These are phyloP conservation scores for Papilio protenor DNA, from an alignment of 2,888 invertebrate species.

Conservation along the genomic window DNA sequence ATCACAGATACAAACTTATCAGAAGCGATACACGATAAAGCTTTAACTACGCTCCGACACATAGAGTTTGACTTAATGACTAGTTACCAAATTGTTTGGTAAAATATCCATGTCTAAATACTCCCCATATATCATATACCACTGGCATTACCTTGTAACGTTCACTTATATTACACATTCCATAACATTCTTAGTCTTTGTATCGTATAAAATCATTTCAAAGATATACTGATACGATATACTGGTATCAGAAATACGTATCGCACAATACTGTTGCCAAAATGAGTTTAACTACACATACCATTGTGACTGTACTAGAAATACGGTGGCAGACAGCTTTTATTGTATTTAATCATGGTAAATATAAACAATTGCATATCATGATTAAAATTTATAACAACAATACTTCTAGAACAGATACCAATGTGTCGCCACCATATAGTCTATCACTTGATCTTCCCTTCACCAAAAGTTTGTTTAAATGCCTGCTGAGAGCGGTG, in stretches of 20 bases:
- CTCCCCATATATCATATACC: constrained; percentile 15
- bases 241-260: not conserved
- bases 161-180: not conserved
- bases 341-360: not conserved
- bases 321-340: not conserved
- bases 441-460: not conserved
- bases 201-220: not conserved
- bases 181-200: not conserved
- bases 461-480: constrained; percentile 41
- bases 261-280: not conserved
- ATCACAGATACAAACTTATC: constrained; percentile 29
- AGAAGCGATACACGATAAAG: constrained; percentile 47
- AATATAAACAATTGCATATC: not conserved
- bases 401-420: not conserved
- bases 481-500: constrained; percentile 61
- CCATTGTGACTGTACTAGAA: not conserved
- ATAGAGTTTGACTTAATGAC: constrained; percentile 40
- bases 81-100: constrained; percentile 44
- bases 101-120: constrained; percentile 3
- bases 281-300: not conserved
- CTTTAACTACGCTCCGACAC: constrained; percentile 49
- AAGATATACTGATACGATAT: not conserved
- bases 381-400: not conserved
- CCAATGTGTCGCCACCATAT: not conserved
- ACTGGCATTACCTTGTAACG: constrained; percentile 10